Conservation (phyloP, 2,797 vertebrate genomes). For the Enteromius viviparus region DNA sequence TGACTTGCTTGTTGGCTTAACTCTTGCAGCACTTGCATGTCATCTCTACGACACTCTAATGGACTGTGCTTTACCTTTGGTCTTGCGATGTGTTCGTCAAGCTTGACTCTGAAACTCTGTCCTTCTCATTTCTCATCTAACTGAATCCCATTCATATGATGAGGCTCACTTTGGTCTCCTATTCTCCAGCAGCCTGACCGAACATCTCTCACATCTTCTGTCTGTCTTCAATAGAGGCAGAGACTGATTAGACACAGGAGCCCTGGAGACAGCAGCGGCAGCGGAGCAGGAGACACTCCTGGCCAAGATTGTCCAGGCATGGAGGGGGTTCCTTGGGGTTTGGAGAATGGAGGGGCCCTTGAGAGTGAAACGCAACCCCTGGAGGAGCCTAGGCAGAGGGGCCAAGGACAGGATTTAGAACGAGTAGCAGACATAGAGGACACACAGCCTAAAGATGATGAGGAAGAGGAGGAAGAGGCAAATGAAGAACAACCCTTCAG, state of each 20-base stretch:
- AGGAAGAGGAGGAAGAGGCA: conserved; percentile 68
- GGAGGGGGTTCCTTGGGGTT: conserved; percentile 63
- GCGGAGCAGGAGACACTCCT: conserved; percentile 62
- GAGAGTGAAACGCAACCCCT: conserved; percentile 67
- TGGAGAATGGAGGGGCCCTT: conserved; percentile 69
- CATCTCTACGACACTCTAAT: neutral
- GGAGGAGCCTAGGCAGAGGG: conserved; percentile 64
- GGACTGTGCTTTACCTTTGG: neutral
- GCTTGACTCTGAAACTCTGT: conserved; percentile 10
- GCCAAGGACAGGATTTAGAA: conserved; percentile 49
- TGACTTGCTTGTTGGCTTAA: conserved; percentile 33
- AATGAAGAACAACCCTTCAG: conserved; percentile 71
- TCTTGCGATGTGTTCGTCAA: neutral
- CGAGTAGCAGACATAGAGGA: conserved; percentile 48
- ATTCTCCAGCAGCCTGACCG: neutral
- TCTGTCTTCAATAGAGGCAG: conserved; percentile 73
- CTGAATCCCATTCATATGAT: conserved; percentile 6
- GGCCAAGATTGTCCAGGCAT: conserved; percentile 51
- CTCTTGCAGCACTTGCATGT: conserved; percentile 39
- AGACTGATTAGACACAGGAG: conserved; percentile 74
- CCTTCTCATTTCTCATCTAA: conserved; percentile 1
- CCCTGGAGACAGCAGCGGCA: conserved; percentile 66
- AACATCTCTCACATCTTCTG: neutral
- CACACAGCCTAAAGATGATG: conserved; percentile 69
- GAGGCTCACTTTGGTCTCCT: neutral